Evolutionary conservation across 1,140 invertebrate species (phyloP).

Genomic region (Chironomus tepperi): DNA sequence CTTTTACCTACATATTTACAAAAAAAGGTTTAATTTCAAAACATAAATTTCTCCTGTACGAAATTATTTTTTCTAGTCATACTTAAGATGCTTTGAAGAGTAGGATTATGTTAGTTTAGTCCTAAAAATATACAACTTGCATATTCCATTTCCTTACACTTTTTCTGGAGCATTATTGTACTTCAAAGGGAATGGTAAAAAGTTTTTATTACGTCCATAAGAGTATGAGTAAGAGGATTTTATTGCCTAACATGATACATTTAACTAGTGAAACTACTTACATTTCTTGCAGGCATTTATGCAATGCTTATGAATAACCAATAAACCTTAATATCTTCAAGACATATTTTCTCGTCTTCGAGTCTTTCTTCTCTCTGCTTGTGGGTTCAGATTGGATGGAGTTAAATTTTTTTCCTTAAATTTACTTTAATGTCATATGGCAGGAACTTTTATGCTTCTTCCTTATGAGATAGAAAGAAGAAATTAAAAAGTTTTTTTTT

Average conservation of each 20-base stretch:
- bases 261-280: too few relatives aligned
- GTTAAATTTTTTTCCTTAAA: too few relatives aligned
- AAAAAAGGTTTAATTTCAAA: not conserved
- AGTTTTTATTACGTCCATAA: too few relatives aligned
- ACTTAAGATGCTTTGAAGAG: constrained; percentile 10
- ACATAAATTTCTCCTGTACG: not conserved
- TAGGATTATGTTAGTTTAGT: constrained; percentile 6
- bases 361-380: too few relatives aligned
- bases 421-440: too few relatives aligned
- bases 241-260: not conserved
- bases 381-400: too few relatives aligned
- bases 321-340: not conserved
- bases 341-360: not conserved
- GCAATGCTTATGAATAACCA: not conserved
- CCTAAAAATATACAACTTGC: not conserved
- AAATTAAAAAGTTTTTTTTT: too few relatives aligned
- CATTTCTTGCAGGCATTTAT: not conserved
- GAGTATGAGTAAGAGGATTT: not conserved
- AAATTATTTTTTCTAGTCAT: not conserved
- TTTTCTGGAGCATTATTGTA: too few relatives aligned
- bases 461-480: too few relatives aligned
- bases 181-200: too few relatives aligned
- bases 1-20: not conserved
- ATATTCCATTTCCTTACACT: not conserved
- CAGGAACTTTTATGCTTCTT: too few relatives aligned